Conservation (phyloP, 2,797 vertebrate species). For the Pteronotus mesoamericanus region DNA sequence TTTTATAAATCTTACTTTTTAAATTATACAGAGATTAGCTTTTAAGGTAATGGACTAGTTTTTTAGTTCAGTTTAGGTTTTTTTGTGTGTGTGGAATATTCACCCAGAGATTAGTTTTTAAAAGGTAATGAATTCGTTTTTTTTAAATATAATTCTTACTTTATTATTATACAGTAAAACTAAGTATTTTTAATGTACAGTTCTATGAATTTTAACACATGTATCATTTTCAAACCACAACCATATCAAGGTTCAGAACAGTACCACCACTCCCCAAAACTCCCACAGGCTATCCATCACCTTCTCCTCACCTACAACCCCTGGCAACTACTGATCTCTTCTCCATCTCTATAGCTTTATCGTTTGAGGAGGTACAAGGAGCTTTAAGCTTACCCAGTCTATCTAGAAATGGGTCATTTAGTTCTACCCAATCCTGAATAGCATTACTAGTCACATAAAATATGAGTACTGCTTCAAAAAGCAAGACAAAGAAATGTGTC, state of each 20-base stretch:
- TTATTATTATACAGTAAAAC: not conserved
- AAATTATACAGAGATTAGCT: not conserved
- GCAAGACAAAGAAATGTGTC: not conserved
- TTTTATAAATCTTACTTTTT: not conserved
- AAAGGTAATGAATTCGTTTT: not conserved
- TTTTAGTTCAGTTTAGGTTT: not conserved
- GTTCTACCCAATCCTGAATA: not conserved
- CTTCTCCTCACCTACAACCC: not conserved
- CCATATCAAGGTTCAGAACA: not conserved
- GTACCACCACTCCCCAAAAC: not conserved
- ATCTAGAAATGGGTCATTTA: not conserved
- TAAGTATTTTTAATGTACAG: not conserved
- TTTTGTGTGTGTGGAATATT: not conserved
- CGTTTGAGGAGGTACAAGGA: not conserved
- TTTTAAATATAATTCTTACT: not conserved
- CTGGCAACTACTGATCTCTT: not conserved
- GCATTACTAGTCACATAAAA: not conserved
- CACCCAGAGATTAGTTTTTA: not conserved
- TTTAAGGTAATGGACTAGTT: not conserved
- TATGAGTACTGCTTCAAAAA: not conserved
- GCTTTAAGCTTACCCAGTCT: not conserved
- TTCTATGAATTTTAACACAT: conserved; percentile 6
- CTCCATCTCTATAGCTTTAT: not conserved
- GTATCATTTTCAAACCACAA: not conserved
- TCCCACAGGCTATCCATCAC: not conserved